A percentile compares a stretch with the other conserved stretches of the same genome.
Evolutionary conservation across 2,113 vertebrate species (phyloP).

Genomic region (Willisornis vidua): DNA sequence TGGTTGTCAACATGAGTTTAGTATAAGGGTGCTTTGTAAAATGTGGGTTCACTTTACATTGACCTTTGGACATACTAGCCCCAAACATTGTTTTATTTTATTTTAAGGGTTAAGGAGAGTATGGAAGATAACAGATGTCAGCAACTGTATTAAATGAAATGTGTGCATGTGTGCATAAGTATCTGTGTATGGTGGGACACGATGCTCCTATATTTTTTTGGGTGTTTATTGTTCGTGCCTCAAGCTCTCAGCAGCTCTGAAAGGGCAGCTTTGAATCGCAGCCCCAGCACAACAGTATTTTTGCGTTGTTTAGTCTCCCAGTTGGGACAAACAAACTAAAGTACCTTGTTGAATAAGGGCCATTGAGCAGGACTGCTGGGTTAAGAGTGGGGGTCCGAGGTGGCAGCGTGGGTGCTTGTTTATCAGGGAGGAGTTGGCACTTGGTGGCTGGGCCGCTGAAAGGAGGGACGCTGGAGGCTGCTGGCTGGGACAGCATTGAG

Average conservation of each 20-base stretch:
- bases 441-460: conserved; percentile 89
- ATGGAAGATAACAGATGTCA: neutral
- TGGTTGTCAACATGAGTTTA: conserved; percentile 94
- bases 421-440: conserved; percentile 84
- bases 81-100: conserved; percentile 23
- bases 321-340: conserved; percentile 82
- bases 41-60: conserved; percentile 71
- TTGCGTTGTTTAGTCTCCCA: conserved; percentile 73
- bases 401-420: conserved; percentile 87
- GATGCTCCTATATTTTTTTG: neutral
- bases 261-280: conserved; percentile 77
- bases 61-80: conserved; percentile 72
- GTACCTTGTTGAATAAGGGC: conserved; percentile 88
- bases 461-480: conserved; percentile 88
- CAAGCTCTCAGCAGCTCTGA: conserved; percentile 50
- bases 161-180: neutral
- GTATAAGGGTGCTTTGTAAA: conserved; percentile 74
- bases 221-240: conserved; percentile 43
- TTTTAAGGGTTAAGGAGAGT: neutral
- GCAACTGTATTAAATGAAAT: neutral
- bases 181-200: fast-evolving
- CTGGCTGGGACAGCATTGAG: conserved; percentile 93
- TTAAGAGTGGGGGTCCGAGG: conserved; percentile 85
- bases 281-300: conserved; percentile 73
- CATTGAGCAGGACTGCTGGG: conserved; percentile 87